Conservation (phyloP, 2,888 invertebrate species). For the Holacanthella duospinosa region DNA sequence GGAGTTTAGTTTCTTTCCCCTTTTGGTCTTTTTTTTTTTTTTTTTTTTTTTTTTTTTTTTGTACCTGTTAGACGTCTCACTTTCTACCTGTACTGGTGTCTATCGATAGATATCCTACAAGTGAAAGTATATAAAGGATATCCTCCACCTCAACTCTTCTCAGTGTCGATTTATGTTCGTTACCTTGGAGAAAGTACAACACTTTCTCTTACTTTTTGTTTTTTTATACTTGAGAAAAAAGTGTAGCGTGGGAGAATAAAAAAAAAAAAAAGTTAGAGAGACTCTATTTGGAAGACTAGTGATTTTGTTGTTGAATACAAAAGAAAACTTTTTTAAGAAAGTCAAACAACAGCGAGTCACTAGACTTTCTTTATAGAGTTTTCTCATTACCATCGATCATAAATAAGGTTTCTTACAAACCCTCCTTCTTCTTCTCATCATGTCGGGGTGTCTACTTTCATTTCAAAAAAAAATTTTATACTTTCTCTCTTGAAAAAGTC, state of each 20-base stretch:
- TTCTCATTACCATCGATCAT: not conserved
- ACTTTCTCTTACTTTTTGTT: not conserved
- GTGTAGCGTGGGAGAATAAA: too few relatives aligned
- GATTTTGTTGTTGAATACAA: conserved; percentile 3
- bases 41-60: not conserved
- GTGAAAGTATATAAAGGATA: conserved; percentile 3
- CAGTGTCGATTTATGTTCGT: not conserved
- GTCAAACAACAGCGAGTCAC: conserved; percentile 3
- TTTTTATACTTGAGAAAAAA: not conserved
- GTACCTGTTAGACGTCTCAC: not conserved
- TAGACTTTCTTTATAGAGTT: conserved; percentile 4
- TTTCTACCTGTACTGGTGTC: not conserved
- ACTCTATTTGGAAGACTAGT: conserved; percentile 5
- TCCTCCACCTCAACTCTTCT: not conserved
- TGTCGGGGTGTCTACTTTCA: too few relatives aligned
- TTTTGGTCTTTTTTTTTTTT: not conserved
- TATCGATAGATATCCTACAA: too few relatives aligned
- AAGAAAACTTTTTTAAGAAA: not conserved
- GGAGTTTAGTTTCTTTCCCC: not conserved
- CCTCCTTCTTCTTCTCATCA: not conserved
- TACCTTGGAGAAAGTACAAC: not conserved
- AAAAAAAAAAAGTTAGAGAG: not conserved
- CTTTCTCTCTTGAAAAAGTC: too few relatives aligned
- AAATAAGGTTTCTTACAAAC: not conserved
- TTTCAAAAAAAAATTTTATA: too few relatives aligned